phyloP scores from a whole-genome alignment of 2,888 invertebrate species.

The Philaethria dido region DNA sequence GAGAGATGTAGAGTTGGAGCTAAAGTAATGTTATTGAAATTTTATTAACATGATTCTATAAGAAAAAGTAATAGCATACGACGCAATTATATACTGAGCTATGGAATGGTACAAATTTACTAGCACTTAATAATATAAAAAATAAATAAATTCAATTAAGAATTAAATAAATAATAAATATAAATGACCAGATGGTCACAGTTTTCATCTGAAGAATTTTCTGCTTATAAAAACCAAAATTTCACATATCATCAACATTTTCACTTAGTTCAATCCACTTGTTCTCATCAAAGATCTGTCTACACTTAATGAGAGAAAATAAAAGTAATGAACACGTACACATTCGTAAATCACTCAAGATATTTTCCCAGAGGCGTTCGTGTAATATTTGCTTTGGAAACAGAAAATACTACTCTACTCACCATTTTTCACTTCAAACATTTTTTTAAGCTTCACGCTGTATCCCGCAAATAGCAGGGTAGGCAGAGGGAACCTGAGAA shows the following conservation, averaged over 20 bases:
- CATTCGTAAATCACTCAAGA: conserved; percentile 24
- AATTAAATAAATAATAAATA: not conserved
- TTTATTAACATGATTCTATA: too few species aligned
- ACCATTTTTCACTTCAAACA: conserved; percentile 18
- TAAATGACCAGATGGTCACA: not conserved
- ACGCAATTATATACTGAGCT: too few species aligned
- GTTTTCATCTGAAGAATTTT: conserved; percentile 11
- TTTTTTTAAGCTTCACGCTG: too few species aligned
- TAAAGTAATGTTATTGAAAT: too few species aligned
- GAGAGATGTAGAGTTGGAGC: too few species aligned
- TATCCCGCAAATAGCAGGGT: too few species aligned
- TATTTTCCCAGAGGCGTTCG: conserved; percentile 10
- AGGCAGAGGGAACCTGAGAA: too few species aligned
- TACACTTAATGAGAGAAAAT: conserved; percentile 21
- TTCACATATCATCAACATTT: conserved; percentile 19
- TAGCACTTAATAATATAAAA: too few species aligned
- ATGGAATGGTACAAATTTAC: too few species aligned
- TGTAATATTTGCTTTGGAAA: conserved; percentile 20
- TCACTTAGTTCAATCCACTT: conserved; percentile 15
- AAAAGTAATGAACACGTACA: conserved; percentile 19
- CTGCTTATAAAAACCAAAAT: conserved; percentile 17
- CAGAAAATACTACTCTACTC: not conserved
- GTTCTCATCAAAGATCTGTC: conserved; percentile 10
- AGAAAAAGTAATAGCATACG: too few species aligned
- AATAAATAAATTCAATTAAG: not conserved